A percentile compares a stretch with the other conserved stretches of the same genome.
These are phyloP conservation scores for Dolichallabes microphthalmus DNA, from an alignment of 2,113 vertebrate species.

Conservation along the genomic window DNA sequence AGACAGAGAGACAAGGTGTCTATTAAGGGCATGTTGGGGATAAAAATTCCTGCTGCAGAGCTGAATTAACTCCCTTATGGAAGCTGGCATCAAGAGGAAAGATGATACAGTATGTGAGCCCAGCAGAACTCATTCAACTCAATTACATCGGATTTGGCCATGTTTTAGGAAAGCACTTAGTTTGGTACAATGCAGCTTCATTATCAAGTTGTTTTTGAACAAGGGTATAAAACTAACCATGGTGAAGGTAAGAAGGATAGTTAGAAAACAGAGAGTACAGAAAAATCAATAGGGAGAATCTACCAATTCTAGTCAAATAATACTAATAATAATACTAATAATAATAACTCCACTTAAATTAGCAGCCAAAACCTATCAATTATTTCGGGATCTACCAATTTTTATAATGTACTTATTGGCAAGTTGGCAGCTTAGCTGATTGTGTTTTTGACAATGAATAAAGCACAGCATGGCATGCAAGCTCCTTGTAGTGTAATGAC, in stretches of 20 bases:
- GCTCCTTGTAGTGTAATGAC: neutral
- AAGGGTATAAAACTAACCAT: conserved; percentile 29
- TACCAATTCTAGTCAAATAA: neutral
- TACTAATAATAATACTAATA: too few relatives aligned
- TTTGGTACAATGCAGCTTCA: conserved; percentile 38
- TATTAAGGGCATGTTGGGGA: conserved; percentile 59
- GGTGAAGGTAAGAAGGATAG: neutral
- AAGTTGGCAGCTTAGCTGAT: neutral
- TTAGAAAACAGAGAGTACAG: conserved; percentile 19
- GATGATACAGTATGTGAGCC: conserved; percentile 54
- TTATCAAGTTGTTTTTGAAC: conserved; percentile 23
- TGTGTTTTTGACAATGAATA: neutral
- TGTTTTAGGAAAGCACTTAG: conserved; percentile 13
- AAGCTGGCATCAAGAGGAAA: conserved; percentile 41
- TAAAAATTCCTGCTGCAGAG: conserved; percentile 55
- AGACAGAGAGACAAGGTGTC: conserved; percentile 44
- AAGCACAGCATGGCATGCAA: neutral
- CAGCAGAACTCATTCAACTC: conserved; percentile 50
- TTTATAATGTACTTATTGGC: neutral
- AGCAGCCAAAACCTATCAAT: neutral
- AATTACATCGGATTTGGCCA: conserved; percentile 61
- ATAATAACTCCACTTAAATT: neutral
- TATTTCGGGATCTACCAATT: neutral
- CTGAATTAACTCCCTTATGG: conserved; percentile 24
- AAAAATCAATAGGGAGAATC: neutral